Evolutionary conservation across 2,888 invertebrate genomes (phyloP), one percentile per base, ranked within the genome.

Genomic region (Eurois occulta): DNA sequence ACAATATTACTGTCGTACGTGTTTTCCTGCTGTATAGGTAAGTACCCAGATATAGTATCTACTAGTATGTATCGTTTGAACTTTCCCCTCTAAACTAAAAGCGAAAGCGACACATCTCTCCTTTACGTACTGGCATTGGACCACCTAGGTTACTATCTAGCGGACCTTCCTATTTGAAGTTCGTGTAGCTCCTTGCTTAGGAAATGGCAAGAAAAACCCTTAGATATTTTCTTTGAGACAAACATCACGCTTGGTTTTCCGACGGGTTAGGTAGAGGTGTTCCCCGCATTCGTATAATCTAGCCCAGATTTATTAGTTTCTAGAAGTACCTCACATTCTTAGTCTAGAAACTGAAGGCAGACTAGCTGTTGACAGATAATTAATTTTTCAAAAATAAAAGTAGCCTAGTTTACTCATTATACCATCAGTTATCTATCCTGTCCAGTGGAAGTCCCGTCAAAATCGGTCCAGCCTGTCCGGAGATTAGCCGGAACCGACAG

Each of bases 1-100:
- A 70, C 78, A 78, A 75, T 82, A 75, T 70, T 82, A 72, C 21
- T 18, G 65, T 69, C 48, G 71, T 79, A 86, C 84, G 85, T 86
- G 86, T 62, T 80, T 83, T 85, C 85, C 85, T 86, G 73, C 21
- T 28, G 5, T n/a, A 41, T 41, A 28, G 21, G 28, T n/a, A 13
- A 16, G 5, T 77, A 82, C 60, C 62, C 52, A 74, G 65, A 77
- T 79, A 66, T 43, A 28, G 28, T 67, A 41, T n/a, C 32, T 72
- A 48, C 38, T 55, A 35, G 21, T 24, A 32, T 6, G 32, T 70
- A 84, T 73, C 83, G 83, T 76, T 85, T 70, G 58, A 80, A 85
- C 83, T 85, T 85, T 86, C 84, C 80, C 76, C 64, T 75, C 35
- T 60, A 32, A 58, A 43, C 18, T 68, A 74, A 82, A 74, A 84